A percentile compares a stretch with the other conserved stretches of the same genome.
Conservation (phyloP, 2,797 vertebrate genomes). For the Ceyx erithaca region DNA sequence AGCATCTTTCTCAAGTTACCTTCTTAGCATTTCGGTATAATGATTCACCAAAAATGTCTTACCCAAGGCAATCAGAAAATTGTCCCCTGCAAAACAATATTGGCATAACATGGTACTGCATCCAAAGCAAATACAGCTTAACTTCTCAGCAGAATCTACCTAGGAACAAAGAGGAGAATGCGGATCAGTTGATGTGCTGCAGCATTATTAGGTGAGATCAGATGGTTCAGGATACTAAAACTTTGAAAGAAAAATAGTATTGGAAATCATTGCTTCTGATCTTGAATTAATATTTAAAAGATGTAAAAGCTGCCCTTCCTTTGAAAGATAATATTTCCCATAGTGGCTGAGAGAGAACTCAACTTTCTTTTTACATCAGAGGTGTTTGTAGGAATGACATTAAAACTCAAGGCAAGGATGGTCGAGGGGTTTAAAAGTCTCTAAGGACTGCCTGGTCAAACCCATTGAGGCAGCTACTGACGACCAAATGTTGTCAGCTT, state of each 20-base stretch:
- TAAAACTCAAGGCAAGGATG: background rate
- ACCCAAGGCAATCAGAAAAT: slow-evolving; percentile 43
- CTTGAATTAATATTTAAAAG: background rate
- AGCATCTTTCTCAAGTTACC: slow-evolving; percentile 84
- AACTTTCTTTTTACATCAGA: background rate
- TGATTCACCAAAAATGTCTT: slow-evolving; percentile 76
- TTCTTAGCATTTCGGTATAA: slow-evolving; percentile 79
- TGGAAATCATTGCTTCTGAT: slow-evolving; percentile 10
- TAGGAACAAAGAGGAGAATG: background rate
- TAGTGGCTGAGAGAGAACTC: background rate
- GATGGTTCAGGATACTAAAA: background rate
- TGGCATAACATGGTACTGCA: background rate
- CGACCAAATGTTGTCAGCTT: background rate
- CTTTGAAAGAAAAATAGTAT: background rate
- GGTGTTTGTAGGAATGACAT: background rate
- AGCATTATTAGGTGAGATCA: background rate
- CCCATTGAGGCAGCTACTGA: background rate
- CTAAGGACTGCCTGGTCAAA: background rate
- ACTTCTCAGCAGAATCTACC: background rate
- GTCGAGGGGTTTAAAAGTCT: background rate
- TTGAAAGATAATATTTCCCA: slow-evolving; percentile 16
- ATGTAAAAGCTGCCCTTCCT: slow-evolving; percentile 7
- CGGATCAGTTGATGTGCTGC: background rate
- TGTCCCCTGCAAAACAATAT: background rate
- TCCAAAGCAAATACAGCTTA: background rate